These are phyloP conservation scores for Charanyca ferruginea DNA, from an alignment of 2,888 invertebrate species.

Conservation along the genomic window DNA sequence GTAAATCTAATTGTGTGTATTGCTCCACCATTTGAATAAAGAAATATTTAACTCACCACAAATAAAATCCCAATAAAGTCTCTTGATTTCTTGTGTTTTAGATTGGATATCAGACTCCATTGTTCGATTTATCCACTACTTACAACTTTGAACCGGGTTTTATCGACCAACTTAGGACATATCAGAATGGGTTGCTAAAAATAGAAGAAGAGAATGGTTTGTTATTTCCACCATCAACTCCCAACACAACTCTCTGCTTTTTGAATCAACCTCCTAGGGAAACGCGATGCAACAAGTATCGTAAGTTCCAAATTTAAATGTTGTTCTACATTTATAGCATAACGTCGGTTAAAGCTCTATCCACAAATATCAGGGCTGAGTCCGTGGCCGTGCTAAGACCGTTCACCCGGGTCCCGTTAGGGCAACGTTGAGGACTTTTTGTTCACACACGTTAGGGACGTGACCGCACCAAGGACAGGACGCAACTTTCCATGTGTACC, in stretches of 20 bases:
- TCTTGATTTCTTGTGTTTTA: slow-evolving; percentile 15
- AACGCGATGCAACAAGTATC: slow-evolving; percentile 35
- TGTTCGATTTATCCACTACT: slow-evolving; percentile 40
- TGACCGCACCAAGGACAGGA: too few relatives aligned
- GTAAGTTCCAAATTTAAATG: slow-evolving; percentile 12
- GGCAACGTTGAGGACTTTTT: too few relatives aligned
- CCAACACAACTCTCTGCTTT: not conserved
- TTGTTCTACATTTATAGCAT: too few relatives aligned
- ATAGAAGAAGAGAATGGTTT: slow-evolving; percentile 43
- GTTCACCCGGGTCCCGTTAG: too few relatives aligned
- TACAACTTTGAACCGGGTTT: slow-evolving; percentile 19
- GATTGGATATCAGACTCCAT: slow-evolving; percentile 42
- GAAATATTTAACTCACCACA: too few relatives aligned
- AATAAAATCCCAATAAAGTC: not conserved
- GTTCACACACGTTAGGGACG: too few relatives aligned
- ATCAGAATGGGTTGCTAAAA: slow-evolving; percentile 34
- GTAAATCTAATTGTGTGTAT: too few relatives aligned
- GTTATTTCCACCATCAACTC: slow-evolving; percentile 33
- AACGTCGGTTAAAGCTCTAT: too few relatives aligned
- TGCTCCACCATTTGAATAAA: too few relatives aligned
- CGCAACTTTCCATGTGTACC: too few relatives aligned
- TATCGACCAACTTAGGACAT: slow-evolving; percentile 20
- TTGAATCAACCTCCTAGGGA: slow-evolving; percentile 32
- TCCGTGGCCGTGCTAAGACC: too few relatives aligned
- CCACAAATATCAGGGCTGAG: too few relatives aligned